phyloP scores from a whole-genome alignment of 2,888 invertebrate genomes.

The Drosophila recens region DNA sequence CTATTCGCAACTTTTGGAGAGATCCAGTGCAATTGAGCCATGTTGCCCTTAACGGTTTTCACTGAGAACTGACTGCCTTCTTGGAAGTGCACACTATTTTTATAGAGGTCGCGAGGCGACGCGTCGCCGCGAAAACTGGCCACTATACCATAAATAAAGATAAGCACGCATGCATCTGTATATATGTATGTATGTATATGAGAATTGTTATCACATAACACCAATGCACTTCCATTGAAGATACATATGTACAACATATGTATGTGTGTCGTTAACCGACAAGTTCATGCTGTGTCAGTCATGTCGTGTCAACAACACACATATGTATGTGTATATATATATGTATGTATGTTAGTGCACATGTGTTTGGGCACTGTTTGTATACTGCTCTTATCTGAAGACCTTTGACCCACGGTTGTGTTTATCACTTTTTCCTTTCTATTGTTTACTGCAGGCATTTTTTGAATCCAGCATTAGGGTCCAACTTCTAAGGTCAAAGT shows the following conservation, averaged over 20 bases:
- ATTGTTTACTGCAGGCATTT: slow-evolving; percentile 31
- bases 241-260: slow-evolving; percentile 5
- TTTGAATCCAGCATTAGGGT: slow-evolving; percentile 4
- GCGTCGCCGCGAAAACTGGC: slow-evolving; percentile 32
- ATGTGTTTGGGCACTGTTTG: slow-evolving; percentile 9
- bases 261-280: slow-evolving; percentile 16
- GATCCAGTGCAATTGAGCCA: slow-evolving; percentile 24
- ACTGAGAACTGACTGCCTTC: slow-evolving; percentile 59
- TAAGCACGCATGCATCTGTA: slow-evolving; percentile 37
- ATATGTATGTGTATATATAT: no score
- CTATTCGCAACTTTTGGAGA: neutral
- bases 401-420: slow-evolving; percentile 41
- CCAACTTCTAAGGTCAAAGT: slow-evolving; percentile 26
- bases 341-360: no score
- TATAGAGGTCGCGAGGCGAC: slow-evolving; percentile 50
- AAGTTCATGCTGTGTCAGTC: slow-evolving; percentile 28
- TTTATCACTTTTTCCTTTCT: slow-evolving; percentile 46
- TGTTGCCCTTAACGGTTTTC: slow-evolving; percentile 53
- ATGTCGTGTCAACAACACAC: slow-evolving; percentile 5
- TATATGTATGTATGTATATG: slow-evolving; percentile 7
- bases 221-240: slow-evolving; percentile 10
- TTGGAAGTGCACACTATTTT: slow-evolving; percentile 49
- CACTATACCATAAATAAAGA: slow-evolving; percentile 41
- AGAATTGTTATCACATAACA: slow-evolving; percentile 42
- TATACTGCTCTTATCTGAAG: slow-evolving; percentile 33